A percentile compares a stretch with the other conserved stretches of the same genome.
Conservation (phyloP, 2,797 vertebrate species). For the Pteronotus mesoamericanus region DNA sequence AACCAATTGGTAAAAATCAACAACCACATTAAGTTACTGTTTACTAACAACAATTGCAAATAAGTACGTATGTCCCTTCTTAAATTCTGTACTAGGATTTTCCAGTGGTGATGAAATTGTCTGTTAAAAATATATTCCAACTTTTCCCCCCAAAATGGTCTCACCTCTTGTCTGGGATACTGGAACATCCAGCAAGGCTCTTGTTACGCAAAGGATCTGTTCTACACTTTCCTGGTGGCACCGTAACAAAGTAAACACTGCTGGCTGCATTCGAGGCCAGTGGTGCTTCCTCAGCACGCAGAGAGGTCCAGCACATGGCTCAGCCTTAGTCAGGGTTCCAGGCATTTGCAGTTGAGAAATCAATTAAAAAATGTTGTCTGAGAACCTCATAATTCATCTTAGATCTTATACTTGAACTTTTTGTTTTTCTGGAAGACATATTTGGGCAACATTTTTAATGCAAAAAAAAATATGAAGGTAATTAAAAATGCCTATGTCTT, state of each 20-base stretch:
- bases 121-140: not conserved
- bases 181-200: not conserved
- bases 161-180: not conserved
- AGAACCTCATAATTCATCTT: not conserved
- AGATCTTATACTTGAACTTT: not conserved
- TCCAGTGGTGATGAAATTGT: not conserved
- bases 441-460: not conserved
- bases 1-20: not conserved
- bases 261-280: not conserved
- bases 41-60: not conserved
- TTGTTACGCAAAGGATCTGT: not conserved
- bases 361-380: not conserved
- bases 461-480: not conserved
- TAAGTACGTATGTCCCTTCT: not conserved
- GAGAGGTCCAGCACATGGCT: not conserved
- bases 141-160: not conserved
- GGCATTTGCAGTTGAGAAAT: not conserved
- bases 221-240: not conserved
- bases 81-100: not conserved
- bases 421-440: not conserved
- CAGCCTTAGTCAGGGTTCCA: not conserved
- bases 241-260: not conserved
- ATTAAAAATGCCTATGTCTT: not conserved
- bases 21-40: not conserved
- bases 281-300: not conserved